A percentile compares a stretch with the other conserved stretches of the same genome.
Conservation (phyloP, 2,797 vertebrate species). For the Scolopax rusticola region DNA sequence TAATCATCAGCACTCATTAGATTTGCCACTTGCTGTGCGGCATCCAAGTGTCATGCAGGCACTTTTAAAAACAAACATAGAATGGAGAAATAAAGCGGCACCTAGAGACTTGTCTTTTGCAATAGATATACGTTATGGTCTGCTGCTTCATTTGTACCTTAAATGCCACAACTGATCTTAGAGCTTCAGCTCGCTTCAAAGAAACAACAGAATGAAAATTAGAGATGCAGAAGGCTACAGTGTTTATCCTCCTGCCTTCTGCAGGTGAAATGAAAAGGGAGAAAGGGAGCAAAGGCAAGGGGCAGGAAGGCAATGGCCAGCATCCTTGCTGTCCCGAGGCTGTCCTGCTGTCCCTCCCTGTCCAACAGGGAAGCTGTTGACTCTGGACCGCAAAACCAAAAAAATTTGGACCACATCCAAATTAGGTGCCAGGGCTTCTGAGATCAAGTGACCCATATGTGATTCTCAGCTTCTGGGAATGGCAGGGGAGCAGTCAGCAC, state of each 20-base stretch:
- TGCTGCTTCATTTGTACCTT: slow-evolving; percentile 9
- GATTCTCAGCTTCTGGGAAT: not conserved
- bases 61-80: not conserved
- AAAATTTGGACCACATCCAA: not conserved
- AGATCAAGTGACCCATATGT: not conserved
- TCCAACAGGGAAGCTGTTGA: not conserved
- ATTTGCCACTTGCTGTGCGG: not conserved
- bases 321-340: not conserved
- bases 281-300: not conserved
- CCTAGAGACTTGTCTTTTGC: slow-evolving; percentile 29
- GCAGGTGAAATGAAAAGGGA: not conserved
- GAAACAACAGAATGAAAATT: slow-evolving; percentile 19
- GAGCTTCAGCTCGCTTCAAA: not conserved
- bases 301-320: not conserved
- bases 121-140: not conserved
- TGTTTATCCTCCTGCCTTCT: not conserved
- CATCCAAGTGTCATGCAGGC: not conserved
- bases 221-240: not conserved
- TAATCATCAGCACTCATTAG: slow-evolving; percentile 47
- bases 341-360: not conserved
- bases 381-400: not conserved
- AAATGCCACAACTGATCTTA: slow-evolving; percentile 19
- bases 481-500: not conserved
- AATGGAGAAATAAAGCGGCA: slow-evolving; percentile 41
- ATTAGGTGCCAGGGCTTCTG: not conserved